Evolutionary conservation across 2,888 invertebrate species (phyloP).

Genomic region (Ethmia dodecea): DNA sequence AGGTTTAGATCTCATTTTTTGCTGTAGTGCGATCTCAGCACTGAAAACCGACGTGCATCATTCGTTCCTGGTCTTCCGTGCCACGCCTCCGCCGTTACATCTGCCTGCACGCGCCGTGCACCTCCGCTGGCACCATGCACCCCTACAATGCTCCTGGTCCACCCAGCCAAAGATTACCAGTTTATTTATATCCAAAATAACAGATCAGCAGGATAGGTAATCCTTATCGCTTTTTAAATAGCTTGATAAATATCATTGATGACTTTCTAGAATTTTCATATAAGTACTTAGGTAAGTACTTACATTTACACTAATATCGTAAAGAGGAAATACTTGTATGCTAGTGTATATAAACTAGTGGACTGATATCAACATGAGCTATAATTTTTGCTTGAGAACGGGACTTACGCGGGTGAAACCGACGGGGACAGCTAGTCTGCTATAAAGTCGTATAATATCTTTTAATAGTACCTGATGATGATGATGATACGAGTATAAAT

Average conservation of each 20-base stretch:
- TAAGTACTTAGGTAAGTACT: too few relatives aligned
- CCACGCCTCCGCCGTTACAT: slow-evolving; percentile 2
- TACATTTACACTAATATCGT: too few relatives aligned
- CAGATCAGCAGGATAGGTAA: neutral
- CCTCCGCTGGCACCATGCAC: slow-evolving; percentile 5
- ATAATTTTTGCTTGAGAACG: too few relatives aligned
- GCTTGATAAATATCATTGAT: neutral
- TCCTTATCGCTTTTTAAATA: neutral
- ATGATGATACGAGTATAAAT: too few relatives aligned
- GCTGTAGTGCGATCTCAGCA: neutral
- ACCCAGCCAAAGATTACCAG: slow-evolving; percentile 1
- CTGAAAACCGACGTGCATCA: neutral
- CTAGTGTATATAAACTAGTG: too few relatives aligned
- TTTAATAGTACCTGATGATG: too few relatives aligned
- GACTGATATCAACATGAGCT: too few relatives aligned
- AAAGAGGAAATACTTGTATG: too few relatives aligned
- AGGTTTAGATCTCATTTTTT: neutral
- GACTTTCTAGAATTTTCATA: too few relatives aligned
- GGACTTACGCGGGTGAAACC: too few relatives aligned
- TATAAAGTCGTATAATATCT: too few relatives aligned
- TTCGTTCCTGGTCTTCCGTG: slow-evolving; percentile 6
- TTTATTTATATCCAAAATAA: slow-evolving; percentile 3
- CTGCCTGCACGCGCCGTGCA: slow-evolving; percentile 1
- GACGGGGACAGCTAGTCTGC: too few relatives aligned
- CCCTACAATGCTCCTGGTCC: slow-evolving; percentile 1